Base-by-base conservation (phyloP, 2,113 vertebrate species). In the Thunnus maccoyii region DNA sequence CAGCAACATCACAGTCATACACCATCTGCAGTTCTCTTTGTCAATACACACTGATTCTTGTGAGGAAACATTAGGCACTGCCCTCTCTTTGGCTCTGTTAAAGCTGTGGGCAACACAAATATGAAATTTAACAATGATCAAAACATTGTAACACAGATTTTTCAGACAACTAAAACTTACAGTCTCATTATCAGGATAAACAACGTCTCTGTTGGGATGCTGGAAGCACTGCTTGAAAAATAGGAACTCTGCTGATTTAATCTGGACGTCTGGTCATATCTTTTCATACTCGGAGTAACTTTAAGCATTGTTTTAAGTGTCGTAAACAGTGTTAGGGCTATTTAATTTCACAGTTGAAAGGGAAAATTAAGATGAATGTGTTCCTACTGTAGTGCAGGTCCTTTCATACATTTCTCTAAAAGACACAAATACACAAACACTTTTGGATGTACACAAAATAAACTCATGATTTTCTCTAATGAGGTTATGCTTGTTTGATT, bases 341-440 rank as follows among this genome's bases (percentile, higher is more conserved):
- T 83, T 90, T 86, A 72, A 76, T 89, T 88, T 66, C 64, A 86
- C 71, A 80, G 73, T 74, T 79, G 16, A 72, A 56, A 75, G 81
- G 73, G 63, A 5, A 69, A 84, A 84, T 83, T 63, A 72, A 87
- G 76, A 84, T 86, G 36, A 86, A 83, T 83, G 70, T 41, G 56
- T 73, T 71, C 54, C 60, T 50, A 18, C 80, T 79, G 63, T 63
- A 52, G 71, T 52, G 30, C 44, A 25, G 66, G 71, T 70, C 46
- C 46, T 78, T 77, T 89, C 44, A 87, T 75, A 85, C 27, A 32
- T 22, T 74, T 62, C 15, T 69, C 18, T 72, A 15, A 70, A 73
- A 71, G 14, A 74, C 15, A 66, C 22, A 72, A 25, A 44, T 7
- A 18, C 25, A 11, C 55, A 54, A 55, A 63, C 27, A 46, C 48